phyloP scores from a whole-genome alignment of 2,113 vertebrate genomes.

The Aix galericulata region DNA sequence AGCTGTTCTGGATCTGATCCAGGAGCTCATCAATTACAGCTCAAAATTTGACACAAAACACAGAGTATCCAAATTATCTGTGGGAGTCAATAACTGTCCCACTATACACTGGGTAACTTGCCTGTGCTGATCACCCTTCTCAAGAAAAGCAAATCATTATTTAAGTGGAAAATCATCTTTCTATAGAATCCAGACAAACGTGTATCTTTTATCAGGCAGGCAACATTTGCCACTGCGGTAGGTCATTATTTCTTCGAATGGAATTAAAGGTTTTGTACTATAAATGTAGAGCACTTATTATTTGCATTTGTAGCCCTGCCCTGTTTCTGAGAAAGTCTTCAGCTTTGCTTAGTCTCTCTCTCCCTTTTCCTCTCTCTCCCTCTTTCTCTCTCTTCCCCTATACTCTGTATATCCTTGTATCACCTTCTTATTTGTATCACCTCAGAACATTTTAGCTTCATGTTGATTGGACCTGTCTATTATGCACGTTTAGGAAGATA shows the following conservation, averaged over 20 bases:
- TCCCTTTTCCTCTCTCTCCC: neutral
- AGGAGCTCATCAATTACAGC: accelerated
- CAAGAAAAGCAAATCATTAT: neutral
- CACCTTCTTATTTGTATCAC: accelerated
- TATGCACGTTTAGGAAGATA: neutral
- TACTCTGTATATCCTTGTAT: neutral
- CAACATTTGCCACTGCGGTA: neutral
- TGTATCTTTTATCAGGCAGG: neutral
- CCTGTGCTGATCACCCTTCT: neutral
- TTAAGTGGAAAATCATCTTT: neutral
- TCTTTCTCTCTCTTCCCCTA: neutral
- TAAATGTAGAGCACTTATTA: neutral
- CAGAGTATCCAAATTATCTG: neutral
- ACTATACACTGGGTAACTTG: accelerated
- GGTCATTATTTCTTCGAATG: neutral
- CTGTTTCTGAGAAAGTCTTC: neutral
- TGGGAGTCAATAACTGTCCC: neutral
- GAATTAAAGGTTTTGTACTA: neutral
- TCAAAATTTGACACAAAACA: neutral
- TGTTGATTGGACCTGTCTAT: neutral
- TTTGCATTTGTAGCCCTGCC: neutral
- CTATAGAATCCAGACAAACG: neutral
- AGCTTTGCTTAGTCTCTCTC: neutral
- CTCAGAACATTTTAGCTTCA: neutral
- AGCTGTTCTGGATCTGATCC: neutral